Percentiles rank a stretch among this genome's conserved stretches.
Evolutionary conservation across 2,113 vertebrate species (phyloP).

Genomic region (Serinus canaria): DNA sequence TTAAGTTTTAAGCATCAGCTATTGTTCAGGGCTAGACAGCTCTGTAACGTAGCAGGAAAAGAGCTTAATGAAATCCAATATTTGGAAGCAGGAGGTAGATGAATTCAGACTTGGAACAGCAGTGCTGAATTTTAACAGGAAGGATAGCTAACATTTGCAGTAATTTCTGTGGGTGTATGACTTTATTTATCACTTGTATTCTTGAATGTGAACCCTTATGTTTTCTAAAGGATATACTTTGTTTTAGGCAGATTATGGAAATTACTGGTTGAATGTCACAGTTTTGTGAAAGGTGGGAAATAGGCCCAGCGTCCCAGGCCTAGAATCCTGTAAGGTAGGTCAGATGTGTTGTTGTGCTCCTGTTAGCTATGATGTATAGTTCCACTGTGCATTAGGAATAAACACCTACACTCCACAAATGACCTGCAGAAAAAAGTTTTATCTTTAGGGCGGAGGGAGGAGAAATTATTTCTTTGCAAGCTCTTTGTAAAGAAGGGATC

Average conservation of each 20-base stretch:
- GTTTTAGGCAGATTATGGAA: not conserved
- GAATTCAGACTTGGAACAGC: constrained; percentile 42
- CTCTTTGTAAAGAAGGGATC: not conserved
- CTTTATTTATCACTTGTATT: not conserved
- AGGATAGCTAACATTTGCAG: constrained; percentile 4
- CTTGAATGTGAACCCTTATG: not conserved
- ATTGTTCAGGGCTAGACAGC: constrained; percentile 45
- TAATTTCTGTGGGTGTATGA: not conserved
- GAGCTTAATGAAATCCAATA: constrained; percentile 57
- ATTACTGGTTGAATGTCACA: not conserved
- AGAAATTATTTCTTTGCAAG: not conserved
- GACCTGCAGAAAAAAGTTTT: not conserved
- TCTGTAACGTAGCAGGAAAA: constrained; percentile 28
- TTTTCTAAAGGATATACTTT: not conserved
- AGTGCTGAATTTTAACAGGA: not conserved
- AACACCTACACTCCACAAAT: not conserved
- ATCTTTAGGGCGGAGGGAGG: not conserved
- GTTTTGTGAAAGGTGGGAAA: not conserved
- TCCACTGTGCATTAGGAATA: not conserved
- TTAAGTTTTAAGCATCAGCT: constrained; percentile 63
- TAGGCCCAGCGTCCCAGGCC: not conserved
- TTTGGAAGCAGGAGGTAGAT: constrained; percentile 43
- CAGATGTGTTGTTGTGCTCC: not conserved
- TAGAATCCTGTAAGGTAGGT: not conserved
- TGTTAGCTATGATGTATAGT: not conserved